phyloP scores from a whole-genome alignment of 2,888 invertebrate species.

The Amiota communis region DNA sequence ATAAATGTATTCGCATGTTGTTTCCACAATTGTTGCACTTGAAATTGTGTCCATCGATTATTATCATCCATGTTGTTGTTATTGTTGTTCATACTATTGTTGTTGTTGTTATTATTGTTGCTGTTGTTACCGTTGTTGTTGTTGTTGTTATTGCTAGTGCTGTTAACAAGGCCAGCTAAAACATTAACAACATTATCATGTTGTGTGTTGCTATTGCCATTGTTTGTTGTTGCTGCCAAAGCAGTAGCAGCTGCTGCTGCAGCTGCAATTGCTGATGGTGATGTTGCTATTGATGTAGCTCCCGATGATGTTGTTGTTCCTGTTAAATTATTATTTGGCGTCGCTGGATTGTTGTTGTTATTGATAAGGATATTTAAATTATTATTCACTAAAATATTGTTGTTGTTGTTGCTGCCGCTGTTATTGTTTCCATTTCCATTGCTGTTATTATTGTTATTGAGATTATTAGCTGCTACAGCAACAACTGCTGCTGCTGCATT shows the following conservation, averaged over 20 bases:
- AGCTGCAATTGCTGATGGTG: slow-evolving; percentile 20
- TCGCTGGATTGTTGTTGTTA: slow-evolving; percentile 59
- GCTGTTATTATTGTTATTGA: slow-evolving; percentile 49
- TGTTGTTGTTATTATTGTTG: slow-evolving; percentile 48
- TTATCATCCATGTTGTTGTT: slow-evolving; percentile 63
- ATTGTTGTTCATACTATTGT: slow-evolving; percentile 43
- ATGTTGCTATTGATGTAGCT: slow-evolving; percentile 34
- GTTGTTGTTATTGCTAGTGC: slow-evolving; percentile 44
- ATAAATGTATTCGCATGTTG: slow-evolving; percentile 72
- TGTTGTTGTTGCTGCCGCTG: slow-evolving; percentile 48
- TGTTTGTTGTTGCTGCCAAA: slow-evolving; percentile 16
- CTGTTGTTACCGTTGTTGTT: slow-evolving; percentile 53
- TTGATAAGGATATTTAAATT: slow-evolving; percentile 61
- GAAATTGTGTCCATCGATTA: slow-evolving; percentile 74
- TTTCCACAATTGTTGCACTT: slow-evolving; percentile 73
- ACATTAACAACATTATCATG: slow-evolving; percentile 64
- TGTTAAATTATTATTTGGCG: slow-evolving; percentile 61
- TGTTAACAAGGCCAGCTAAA: slow-evolving; percentile 59
- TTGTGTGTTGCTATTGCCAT: slow-evolving; percentile 55
- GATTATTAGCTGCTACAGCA: slow-evolving; percentile 64
- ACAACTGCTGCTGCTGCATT: slow-evolving; percentile 63
- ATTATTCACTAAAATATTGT: slow-evolving; percentile 59
- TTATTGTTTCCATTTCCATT: slow-evolving; percentile 42
- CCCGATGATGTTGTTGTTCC: slow-evolving; percentile 32
- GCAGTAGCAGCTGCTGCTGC: slow-evolving; percentile 42